Evolutionary conservation across 2,113 vertebrate species (phyloP).

Genomic region (Mesoclemmys tuberculata): DNA sequence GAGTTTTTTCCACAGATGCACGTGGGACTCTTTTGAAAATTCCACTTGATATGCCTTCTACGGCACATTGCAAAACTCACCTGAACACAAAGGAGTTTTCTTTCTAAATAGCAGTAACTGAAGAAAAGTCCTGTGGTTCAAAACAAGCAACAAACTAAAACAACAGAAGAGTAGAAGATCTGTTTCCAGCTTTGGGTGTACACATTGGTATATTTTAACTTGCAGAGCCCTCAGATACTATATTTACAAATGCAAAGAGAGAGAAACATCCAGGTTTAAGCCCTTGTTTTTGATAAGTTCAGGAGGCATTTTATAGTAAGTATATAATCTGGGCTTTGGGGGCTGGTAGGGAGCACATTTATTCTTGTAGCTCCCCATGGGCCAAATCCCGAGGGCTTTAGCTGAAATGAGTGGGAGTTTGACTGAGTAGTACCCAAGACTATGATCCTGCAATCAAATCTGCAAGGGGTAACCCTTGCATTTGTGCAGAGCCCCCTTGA

Average conservation of each 20-base stretch:
- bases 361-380: background rate
- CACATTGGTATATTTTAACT: background rate
- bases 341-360: background rate
- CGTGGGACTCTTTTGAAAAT: no score
- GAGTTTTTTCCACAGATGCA: no score
- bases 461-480: rapidly evolving
- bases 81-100: background rate
- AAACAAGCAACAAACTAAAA: background rate
- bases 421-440: background rate
- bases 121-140: background rate
- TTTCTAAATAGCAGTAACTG: background rate
- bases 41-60: no score
- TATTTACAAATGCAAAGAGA: background rate
- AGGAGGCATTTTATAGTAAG: background rate
- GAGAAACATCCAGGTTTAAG: background rate
- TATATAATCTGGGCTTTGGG: background rate
- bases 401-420: background rate
- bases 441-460: background rate
- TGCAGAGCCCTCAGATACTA: background rate
- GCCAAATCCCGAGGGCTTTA: background rate
- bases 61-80: background rate
- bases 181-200: background rate
- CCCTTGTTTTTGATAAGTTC: background rate
- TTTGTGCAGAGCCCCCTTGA: background rate
- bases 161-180: background rate